Conservation (phyloP, 2,888 invertebrate genomes). For the Tetramorium bicarinatum region DNA sequence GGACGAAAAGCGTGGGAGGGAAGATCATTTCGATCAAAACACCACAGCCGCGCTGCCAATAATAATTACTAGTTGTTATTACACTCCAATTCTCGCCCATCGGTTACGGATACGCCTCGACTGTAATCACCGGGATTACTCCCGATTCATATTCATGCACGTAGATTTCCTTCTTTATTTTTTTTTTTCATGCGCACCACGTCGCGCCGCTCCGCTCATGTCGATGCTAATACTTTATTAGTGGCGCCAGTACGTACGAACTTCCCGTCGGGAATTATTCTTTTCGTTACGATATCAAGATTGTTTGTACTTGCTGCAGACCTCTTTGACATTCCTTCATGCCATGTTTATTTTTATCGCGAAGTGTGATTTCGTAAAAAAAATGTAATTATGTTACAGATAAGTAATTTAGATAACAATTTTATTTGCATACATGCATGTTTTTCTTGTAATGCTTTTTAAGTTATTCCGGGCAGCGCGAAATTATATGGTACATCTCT, state of each 20-base stretch:
- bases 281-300: constrained; percentile 35
- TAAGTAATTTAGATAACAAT: constrained; percentile 2
- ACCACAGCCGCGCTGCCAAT: constrained; percentile 60
- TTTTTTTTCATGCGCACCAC: constrained; percentile 61
- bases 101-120: constrained; percentile 73
- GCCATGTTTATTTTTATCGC: constrained; percentile 17
- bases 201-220: constrained; percentile 42
- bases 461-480: not conserved
- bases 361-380: not conserved
- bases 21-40: constrained; percentile 25
- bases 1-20: constrained; percentile 22
- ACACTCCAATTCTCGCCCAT: constrained; percentile 75
- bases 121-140: constrained; percentile 66
- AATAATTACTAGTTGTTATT: constrained; percentile 75
- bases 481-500: not conserved
- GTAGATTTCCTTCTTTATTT: constrained; percentile 58
- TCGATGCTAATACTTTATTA: constrained; percentile 67
- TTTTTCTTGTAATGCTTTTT: not conserved
- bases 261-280: constrained; percentile 71
- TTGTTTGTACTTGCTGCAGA: not conserved
- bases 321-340: constrained; percentile 2
- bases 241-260: constrained; percentile 50
- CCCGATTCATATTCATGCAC: constrained; percentile 71
- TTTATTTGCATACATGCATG: not conserved
- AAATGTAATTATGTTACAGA: not conserved